Base-by-base conservation (phyloP, 2,888 invertebrate species). In the Cheilosia variabilis region DNA sequence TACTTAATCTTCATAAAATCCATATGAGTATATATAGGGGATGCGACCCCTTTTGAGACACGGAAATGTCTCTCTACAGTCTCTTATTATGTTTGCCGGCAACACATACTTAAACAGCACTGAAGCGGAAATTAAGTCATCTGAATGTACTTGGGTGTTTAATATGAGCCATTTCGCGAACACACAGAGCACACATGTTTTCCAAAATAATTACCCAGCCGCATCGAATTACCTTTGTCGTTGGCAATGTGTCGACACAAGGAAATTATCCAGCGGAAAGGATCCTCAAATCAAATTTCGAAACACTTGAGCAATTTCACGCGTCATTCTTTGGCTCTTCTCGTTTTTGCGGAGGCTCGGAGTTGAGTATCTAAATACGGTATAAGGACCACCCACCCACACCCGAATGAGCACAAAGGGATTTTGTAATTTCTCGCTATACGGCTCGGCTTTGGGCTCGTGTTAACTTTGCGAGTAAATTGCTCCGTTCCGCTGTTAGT, bases 381-480 rank as follows among this genome's bases (percentile, higher is more conserved):
- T n/a, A n/a, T n/a, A n/a, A n/a, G n/a, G 5, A 22, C 13, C 34
- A 9, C 43, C n/a, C 7, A 7, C 37, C 6, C 13, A 0, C 22
- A 37, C 17, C 10, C 24, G 43, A 24, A 45, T 5, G 9, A n/a
- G 27, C 17, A 4, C 22, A 60, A 45, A 27, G 52, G 60, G 24
- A 62, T 41, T 60, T 52, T 43, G 57, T 52, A 60, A 60, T 52
- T 41, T 60, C 37, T 52, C 45, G 22, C 47, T 60, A 43, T n/a
- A 34, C 3, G 3, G 34, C 10, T 10, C 3, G 34, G 34, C 34
- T 34, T 34, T 34, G 10, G 60, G 15, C 45, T 22, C 37, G 71
- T 65, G 57, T 55, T 65, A 45, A 22, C 24, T 47, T 75, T 55
- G 17, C 24, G 24, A n/a, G 57, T 50, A 65, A 75, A 65, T 75